phyloP scores from a whole-genome alignment of 2,888 invertebrate genomes.

The Phyto melanocephala region DNA sequence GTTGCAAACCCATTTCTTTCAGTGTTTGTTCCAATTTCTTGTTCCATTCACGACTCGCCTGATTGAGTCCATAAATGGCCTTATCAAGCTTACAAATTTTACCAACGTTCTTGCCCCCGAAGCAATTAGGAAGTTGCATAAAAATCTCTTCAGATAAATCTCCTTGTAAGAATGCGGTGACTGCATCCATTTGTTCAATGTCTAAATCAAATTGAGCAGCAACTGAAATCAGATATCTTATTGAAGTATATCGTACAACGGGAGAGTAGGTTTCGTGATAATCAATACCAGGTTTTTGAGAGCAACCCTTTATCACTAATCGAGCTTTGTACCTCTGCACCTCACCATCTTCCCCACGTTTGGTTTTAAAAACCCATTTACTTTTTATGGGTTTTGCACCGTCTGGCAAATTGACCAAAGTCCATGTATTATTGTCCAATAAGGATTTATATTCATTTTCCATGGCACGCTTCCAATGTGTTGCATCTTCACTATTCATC shows the following conservation, averaged over 20 bases:
- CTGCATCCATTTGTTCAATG: background rate
- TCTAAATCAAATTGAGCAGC: slow-evolving; percentile 1
- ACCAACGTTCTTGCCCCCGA: too few species aligned
- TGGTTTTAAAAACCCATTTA: slow-evolving; percentile 29
- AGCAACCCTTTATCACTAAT: background rate
- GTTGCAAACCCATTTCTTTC: too few species aligned
- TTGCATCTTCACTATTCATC: background rate
- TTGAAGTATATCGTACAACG: background rate
- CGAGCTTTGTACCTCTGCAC: background rate
- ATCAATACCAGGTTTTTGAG: background rate
- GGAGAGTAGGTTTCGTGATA: slow-evolving; percentile 18
- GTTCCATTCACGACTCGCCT: too few species aligned
- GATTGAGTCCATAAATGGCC: too few species aligned
- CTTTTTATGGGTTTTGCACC: background rate
- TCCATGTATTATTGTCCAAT: background rate
- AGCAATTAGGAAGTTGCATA: too few species aligned
- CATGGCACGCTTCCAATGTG: background rate
- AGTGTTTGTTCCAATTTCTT: too few species aligned
- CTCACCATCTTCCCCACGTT: background rate
- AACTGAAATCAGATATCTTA: background rate
- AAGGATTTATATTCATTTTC: background rate
- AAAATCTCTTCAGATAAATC: background rate
- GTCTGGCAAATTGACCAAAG: background rate
- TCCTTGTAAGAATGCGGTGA: slow-evolving; percentile 4
- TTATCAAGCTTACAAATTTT: too few species aligned